Conservation (phyloP, 1,140 invertebrate genomes). For the Ladona fulva region DNA sequence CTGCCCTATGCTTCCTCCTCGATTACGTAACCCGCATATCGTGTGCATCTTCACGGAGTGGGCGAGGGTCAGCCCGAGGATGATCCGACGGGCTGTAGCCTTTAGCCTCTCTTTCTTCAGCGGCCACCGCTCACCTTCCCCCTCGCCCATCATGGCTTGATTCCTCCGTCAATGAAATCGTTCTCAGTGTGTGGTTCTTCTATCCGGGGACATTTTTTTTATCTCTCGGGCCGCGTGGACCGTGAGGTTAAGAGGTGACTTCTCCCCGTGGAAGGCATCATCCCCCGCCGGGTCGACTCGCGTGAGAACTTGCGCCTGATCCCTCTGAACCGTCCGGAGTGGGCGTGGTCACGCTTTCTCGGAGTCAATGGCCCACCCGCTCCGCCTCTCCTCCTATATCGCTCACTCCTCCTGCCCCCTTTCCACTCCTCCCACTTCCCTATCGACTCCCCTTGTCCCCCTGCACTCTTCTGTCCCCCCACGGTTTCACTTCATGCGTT, state of each 20-base stretch:
- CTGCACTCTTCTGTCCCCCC: neutral
- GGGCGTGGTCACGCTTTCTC: neutral
- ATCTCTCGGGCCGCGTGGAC: too few relatives aligned
- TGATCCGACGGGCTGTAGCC: too few relatives aligned
- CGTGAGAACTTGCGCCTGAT: neutral
- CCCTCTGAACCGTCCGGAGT: neutral
- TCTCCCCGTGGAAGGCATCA: too few relatives aligned
- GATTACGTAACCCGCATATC: too few relatives aligned
- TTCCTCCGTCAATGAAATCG: neutral
- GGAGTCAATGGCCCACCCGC: neutral
- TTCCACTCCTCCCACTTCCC: neutral
- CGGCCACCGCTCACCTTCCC: conserved; percentile 16
- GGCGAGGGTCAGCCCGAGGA: too few relatives aligned
- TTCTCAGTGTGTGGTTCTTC: neutral
- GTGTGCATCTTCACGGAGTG: too few relatives aligned
- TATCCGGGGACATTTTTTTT: neutral
- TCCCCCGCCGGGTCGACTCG: conserved; percentile 7
- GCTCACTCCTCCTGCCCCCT: neutral
- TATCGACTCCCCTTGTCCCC: neutral
- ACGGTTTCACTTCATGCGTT: neutral
- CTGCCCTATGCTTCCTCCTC: too few relatives aligned
- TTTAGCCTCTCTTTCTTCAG: neutral
- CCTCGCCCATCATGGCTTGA: conserved; percentile 8
- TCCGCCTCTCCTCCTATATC: neutral
- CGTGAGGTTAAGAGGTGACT: too few relatives aligned